phyloP scores from a whole-genome alignment of 2,113 vertebrate species.

The Peromyscus polionotus region DNA sequence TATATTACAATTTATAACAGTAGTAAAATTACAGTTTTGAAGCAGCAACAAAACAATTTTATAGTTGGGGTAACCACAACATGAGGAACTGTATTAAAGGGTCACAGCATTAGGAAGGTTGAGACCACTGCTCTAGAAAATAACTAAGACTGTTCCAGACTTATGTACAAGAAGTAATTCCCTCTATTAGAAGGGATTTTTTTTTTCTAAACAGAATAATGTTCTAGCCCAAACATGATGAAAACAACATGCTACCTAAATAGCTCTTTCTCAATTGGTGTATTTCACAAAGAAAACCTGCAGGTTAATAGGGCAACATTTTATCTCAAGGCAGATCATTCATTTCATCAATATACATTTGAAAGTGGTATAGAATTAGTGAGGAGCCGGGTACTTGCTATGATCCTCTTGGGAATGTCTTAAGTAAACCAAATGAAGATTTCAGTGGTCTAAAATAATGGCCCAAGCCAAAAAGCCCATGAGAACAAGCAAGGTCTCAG shows the following conservation, averaged over 20 bases:
- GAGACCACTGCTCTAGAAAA: background rate
- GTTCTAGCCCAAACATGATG: background rate
- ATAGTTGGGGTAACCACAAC: background rate
- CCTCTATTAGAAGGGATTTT: background rate
- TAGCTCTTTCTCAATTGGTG: background rate
- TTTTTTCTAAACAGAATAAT: background rate
- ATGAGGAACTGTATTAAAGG: background rate
- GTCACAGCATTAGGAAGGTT: background rate
- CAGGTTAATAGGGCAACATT: background rate
- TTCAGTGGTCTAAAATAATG: background rate
- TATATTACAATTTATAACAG: background rate
- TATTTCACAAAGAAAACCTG: conserved; percentile 20
- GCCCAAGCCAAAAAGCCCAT: background rate
- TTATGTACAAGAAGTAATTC: background rate
- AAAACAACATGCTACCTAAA: background rate
- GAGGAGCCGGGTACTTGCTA: background rate
- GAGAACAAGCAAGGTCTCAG: background rate
- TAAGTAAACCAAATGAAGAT: conserved; percentile 3
- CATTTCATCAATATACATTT: background rate
- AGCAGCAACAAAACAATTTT: background rate
- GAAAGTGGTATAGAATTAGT: background rate
- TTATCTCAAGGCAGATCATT: background rate
- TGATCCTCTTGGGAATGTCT: background rate
- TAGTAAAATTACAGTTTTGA: background rate
- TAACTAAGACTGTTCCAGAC: background rate